Evolutionary conservation across 1,140 invertebrate species (phyloP).

Genomic region (Calephelis virginiensis): DNA sequence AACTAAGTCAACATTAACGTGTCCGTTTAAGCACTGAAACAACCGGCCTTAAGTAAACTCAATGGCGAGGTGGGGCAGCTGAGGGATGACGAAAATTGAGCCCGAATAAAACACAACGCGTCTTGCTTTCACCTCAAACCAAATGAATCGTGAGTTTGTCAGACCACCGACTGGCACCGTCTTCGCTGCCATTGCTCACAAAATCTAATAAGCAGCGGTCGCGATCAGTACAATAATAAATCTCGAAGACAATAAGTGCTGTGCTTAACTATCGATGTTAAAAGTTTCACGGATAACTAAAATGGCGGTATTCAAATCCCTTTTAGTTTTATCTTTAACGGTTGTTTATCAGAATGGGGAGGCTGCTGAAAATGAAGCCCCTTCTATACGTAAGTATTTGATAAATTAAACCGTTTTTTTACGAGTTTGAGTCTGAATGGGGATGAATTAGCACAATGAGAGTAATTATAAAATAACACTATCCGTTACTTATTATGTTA

Average conservation of each 20-base stretch:
- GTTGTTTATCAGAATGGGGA: slow-evolving; percentile 52
- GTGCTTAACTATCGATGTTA: slow-evolving; percentile 27
- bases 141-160: slow-evolving; percentile 56
- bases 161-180: slow-evolving; percentile 36
- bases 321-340: slow-evolving; percentile 52
- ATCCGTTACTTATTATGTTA: too few species aligned
- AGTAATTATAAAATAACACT: too few species aligned
- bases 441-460: too few species aligned
- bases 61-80: slow-evolving; percentile 24
- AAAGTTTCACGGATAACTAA: slow-evolving; percentile 23
- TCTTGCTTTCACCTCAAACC: slow-evolving; percentile 73
- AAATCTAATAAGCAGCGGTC: slow-evolving; percentile 50
- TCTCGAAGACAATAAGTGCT: slow-evolving; percentile 21
- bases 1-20: too few species aligned
- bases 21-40: too few species aligned
- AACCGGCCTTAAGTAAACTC: slow-evolving; percentile 1
- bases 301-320: slow-evolving; percentile 51
- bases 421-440: too few species aligned
- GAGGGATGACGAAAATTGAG: slow-evolving; percentile 69
- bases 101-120: slow-evolving; percentile 69
- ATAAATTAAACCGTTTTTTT: background rate
- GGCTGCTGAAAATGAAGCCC: slow-evolving; percentile 52
- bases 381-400: slow-evolving; percentile 52
- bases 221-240: slow-evolving; percentile 44
- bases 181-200: slow-evolving; percentile 43